Evolutionary conservation across 2,797 vertebrate genomes (phyloP).

Genomic region (Lateolabrax maculatus): DNA sequence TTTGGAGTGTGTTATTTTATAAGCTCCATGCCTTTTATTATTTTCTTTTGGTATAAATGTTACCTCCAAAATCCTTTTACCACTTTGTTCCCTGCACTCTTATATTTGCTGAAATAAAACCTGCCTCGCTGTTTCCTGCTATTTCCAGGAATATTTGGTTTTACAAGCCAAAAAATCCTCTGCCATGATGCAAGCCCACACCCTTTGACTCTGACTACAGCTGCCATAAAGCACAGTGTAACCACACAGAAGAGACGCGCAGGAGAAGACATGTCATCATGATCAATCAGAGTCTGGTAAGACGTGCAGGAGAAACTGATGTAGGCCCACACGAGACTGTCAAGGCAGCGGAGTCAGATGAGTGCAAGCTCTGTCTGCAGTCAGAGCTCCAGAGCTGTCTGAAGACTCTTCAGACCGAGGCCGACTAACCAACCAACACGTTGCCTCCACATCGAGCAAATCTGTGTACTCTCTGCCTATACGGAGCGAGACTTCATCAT

Average conservation of each 20-base stretch:
- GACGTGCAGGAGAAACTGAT: constrained; percentile 50
- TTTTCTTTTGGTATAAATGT: constrained; percentile 52
- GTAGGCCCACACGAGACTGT: constrained; percentile 51
- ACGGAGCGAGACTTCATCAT: constrained; percentile 27
- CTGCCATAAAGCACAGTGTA: constrained; percentile 67
- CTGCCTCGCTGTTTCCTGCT: constrained; percentile 23
- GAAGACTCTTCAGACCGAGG: constrained; percentile 31
- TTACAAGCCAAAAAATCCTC: constrained; percentile 54
- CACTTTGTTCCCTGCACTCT: constrained; percentile 40
- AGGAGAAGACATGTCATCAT: constrained; percentile 62
- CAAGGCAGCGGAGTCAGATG: constrained; percentile 48
- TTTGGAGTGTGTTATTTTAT: constrained; percentile 60
- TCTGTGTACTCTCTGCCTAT: constrained; percentile 30
- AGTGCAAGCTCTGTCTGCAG: constrained; percentile 50
- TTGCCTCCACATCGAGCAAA: constrained; percentile 34
- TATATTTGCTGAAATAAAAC: constrained; percentile 65
- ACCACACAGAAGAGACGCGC: constrained; percentile 47
- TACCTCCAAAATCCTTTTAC: constrained; percentile 41
- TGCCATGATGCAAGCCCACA: constrained; percentile 49
- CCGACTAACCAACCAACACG: constrained; percentile 19
- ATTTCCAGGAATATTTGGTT: constrained; percentile 60
- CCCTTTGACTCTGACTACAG: constrained; percentile 61
- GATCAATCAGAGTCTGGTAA: constrained; percentile 62
- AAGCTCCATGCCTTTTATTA: constrained; percentile 61
- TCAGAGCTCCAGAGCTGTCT: constrained; percentile 50